phyloP scores from a whole-genome alignment of 1,140 invertebrate species.

The Habropoda laboriosa region DNA sequence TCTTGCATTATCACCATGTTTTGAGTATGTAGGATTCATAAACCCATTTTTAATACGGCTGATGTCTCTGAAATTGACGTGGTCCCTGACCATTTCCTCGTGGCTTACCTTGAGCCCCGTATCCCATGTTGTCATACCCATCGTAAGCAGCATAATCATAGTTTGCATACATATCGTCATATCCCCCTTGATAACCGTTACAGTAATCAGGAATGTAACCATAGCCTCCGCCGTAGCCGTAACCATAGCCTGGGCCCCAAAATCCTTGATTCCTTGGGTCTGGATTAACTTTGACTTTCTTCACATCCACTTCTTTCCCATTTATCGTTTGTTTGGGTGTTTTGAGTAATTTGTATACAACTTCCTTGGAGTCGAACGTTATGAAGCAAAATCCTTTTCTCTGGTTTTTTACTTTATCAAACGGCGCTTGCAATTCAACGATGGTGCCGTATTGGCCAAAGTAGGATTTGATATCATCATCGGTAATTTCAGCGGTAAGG shows the following conservation, averaged over 20 bases:
- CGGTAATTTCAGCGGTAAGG: constrained; percentile 84
- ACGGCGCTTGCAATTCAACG: constrained; percentile 87
- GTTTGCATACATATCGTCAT: constrained; percentile 78
- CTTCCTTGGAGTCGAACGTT: constrained; percentile 85
- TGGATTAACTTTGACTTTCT: constrained; percentile 82
- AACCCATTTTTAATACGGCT: constrained; percentile 78
- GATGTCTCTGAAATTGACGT: constrained; percentile 82
- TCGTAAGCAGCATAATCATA: constrained; percentile 79
- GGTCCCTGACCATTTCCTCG: constrained; percentile 79
- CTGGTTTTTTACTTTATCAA: constrained; percentile 87
- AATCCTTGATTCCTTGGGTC: constrained; percentile 78
- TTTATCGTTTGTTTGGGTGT: constrained; percentile 85
- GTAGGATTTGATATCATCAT: constrained; percentile 85
- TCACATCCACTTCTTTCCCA: constrained; percentile 84
- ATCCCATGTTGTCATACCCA: constrained; percentile 78
- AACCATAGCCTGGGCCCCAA: constrained; percentile 79
- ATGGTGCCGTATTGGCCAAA: constrained; percentile 85
- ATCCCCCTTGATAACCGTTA: constrained; percentile 78
- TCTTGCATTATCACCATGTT: constrained; percentile 72
- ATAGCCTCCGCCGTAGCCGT: constrained; percentile 80
- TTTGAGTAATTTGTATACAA: constrained; percentile 85
- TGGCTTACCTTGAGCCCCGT: constrained; percentile 75
- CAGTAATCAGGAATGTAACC: constrained; percentile 80
- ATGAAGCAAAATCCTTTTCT: constrained; percentile 87
- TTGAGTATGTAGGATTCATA: constrained; percentile 46